Evolutionary conservation across 2,113 vertebrate genomes (phyloP).

Genomic region (Chlorodrepanis virens): DNA sequence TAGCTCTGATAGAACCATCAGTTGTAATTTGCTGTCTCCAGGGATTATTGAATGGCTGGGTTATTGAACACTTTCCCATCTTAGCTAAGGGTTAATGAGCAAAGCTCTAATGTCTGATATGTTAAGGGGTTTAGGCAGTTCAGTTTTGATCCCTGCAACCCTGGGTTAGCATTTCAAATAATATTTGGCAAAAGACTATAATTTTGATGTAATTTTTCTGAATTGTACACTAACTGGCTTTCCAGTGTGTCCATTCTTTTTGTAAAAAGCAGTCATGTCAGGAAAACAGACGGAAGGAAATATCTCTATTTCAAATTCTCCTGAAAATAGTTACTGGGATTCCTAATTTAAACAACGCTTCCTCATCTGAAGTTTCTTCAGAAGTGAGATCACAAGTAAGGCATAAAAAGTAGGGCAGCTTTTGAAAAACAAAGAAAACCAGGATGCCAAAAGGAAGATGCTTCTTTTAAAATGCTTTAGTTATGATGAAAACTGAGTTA

Average conservation of each 20-base stretch:
- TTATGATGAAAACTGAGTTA: background rate
- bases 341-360: background rate
- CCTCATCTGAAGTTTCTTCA: background rate
- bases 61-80: slow-evolving; percentile 10
- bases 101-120: background rate
- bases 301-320: background rate
- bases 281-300: background rate
- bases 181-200: background rate
- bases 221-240: background rate
- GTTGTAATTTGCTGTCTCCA: slow-evolving; percentile 35
- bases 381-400: background rate
- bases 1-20: slow-evolving; percentile 48
- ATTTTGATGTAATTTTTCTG: background rate
- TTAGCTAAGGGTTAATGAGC: slow-evolving; percentile 24
- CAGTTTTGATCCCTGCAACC: slow-evolving; percentile 17
- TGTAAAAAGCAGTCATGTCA: background rate
- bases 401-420: background rate
- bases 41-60: slow-evolving; percentile 40
- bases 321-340: background rate
- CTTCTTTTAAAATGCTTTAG: background rate
- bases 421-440: background rate
- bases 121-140: background rate
- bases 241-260: background rate
- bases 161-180: slow-evolving; percentile 5
- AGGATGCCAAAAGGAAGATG: background rate